Evolutionary conservation across 2,113 vertebrate genomes (phyloP).

Genomic region (Odontophorus gujanensis): DNA sequence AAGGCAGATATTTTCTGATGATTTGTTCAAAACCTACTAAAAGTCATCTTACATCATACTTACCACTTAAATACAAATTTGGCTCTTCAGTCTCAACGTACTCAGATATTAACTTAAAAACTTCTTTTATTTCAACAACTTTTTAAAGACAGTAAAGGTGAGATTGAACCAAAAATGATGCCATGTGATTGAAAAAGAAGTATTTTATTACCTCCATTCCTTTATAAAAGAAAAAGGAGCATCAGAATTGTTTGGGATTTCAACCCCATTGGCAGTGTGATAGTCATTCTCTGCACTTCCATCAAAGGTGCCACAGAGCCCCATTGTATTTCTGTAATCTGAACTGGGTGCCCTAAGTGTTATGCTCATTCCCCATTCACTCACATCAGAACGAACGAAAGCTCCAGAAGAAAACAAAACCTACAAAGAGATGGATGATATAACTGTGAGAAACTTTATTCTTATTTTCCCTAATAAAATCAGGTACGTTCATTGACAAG

Average conservation of each 20-base stretch:
- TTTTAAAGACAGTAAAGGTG: not conserved
- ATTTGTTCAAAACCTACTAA: not conserved
- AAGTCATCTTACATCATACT: not conserved
- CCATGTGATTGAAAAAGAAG: not conserved
- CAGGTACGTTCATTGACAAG: not conserved
- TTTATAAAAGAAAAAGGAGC: slow-evolving; percentile 80
- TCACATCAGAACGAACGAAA: slow-evolving; percentile 89
- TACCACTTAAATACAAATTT: not conserved
- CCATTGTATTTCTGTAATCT: slow-evolving; percentile 84
- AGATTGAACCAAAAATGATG: not conserved
- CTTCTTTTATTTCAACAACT: not conserved
- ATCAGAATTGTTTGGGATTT: slow-evolving; percentile 57
- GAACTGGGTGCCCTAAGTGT: slow-evolving; percentile 84
- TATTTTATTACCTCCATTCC: slow-evolving; percentile 86
- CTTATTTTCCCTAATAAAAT: not conserved
- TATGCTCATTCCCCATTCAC: slow-evolving; percentile 91
- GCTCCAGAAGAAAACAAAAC: slow-evolving; percentile 89
- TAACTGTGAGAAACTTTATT: not conserved
- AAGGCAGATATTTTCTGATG: not conserved
- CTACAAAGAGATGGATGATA: slow-evolving; percentile 64
- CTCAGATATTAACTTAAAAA: not conserved
- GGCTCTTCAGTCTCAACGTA: not conserved
- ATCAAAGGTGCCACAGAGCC: slow-evolving; percentile 91
- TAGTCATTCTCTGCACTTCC: slow-evolving; percentile 85
- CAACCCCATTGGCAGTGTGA: slow-evolving; percentile 77